Percentiles rank a stretch among this genome's conserved stretches.
phyloP scores from a whole-genome alignment of 2,113 vertebrate genomes.

The Andinoacara biseriatus region DNA sequence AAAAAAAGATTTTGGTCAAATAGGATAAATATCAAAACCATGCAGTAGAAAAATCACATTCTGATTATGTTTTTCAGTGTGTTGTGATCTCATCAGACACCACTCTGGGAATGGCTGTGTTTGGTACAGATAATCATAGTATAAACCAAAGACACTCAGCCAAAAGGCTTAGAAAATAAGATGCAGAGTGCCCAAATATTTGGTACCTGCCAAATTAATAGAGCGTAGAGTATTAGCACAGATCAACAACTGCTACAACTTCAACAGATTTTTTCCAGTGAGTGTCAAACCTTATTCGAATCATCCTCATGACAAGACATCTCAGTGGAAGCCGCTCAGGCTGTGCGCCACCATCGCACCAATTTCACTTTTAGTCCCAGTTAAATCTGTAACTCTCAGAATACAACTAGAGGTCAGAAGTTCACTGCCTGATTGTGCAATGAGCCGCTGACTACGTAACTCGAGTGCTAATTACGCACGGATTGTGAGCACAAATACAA shows the following conservation, averaged over 20 bases:
- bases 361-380: neutral
- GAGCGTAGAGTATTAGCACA: neutral
- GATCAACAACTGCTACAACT: conserved; percentile 8
- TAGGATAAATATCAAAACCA: neutral
- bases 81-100: neutral
- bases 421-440: conserved; percentile 19
- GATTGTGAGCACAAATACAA: conserved; percentile 32
- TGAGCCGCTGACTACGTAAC: conserved; percentile 31
- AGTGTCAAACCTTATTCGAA: conserved; percentile 18
- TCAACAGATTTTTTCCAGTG: conserved; percentile 2
- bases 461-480: conserved; percentile 38
- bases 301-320: conserved; percentile 5
- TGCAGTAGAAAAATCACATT: neutral
- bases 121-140: conserved; percentile 1
- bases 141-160: conserved; percentile 5
- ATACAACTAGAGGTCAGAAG: neutral
- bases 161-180: conserved; percentile 5
- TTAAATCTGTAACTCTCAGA: neutral
- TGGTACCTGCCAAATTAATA: conserved; percentile 41
- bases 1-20: neutral
- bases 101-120: neutral
- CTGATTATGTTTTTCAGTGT: neutral
- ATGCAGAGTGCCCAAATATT: conserved; percentile 12
- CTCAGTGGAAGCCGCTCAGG: neutral
- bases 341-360: neutral